phyloP scores from a whole-genome alignment of 2,113 vertebrate genomes.

The Noctilio leporinus region DNA sequence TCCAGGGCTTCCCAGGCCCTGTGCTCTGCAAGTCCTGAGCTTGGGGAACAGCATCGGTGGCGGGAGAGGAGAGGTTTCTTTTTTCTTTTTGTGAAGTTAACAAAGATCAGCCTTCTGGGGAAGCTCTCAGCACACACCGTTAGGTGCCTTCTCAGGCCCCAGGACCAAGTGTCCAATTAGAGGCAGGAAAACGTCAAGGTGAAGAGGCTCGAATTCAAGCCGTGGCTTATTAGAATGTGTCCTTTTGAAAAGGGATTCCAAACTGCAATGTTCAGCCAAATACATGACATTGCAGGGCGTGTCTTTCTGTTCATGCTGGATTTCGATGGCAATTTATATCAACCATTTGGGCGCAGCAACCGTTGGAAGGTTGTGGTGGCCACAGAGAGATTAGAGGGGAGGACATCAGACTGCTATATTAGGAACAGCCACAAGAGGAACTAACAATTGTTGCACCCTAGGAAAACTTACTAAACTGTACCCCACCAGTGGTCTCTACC shows the following conservation, averaged over 20 bases:
- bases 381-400: conserved; percentile 44
- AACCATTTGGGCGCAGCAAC: not conserved
- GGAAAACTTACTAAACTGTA: not conserved
- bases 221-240: not conserved
- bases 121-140: not conserved
- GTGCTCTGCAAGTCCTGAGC: not conserved
- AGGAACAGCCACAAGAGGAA: conserved; percentile 51
- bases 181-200: not conserved
- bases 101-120: not conserved
- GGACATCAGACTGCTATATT: conserved; percentile 39
- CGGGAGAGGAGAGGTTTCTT: not conserved
- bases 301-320: not conserved
- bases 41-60: not conserved
- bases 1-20: not conserved
- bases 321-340: not conserved
- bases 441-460: conserved; percentile 50
- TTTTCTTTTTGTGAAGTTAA: not conserved
- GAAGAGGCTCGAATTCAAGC: not conserved
- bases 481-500: not conserved
- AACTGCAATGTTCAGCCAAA: not conserved
- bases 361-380: not conserved
- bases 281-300: not conserved
- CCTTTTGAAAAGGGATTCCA: not conserved
- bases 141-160: not conserved
- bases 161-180: not conserved